phyloP scores from a whole-genome alignment of 2,113 vertebrate genomes.

The Amphilophus citrinellus region DNA sequence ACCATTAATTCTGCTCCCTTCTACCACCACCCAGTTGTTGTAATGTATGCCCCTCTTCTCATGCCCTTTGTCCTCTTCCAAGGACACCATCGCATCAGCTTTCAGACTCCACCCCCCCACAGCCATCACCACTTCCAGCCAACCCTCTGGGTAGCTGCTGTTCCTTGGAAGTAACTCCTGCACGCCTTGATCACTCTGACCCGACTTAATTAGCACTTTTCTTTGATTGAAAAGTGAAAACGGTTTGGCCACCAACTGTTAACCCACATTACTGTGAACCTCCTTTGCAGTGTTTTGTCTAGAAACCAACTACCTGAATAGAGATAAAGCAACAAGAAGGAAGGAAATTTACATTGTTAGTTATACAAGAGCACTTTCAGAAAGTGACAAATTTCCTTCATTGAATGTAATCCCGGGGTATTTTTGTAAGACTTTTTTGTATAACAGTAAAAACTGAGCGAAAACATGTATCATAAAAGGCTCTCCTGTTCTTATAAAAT shows the following conservation, averaged over 20 bases:
- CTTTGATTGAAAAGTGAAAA: conserved; percentile 52
- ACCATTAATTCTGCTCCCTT: conserved; percentile 2
- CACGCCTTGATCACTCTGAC: conserved; percentile 40
- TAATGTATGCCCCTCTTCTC: conserved; percentile 19
- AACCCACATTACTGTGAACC: conserved; percentile 76
- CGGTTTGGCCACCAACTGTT: conserved; percentile 75
- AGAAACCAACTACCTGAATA: conserved; percentile 63
- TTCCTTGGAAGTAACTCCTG: conserved; percentile 41
- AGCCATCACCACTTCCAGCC: not conserved
- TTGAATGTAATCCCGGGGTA: conserved; percentile 79
- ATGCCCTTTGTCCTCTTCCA: conserved; percentile 44
- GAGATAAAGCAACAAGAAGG: conserved; percentile 21
- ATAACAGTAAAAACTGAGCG: conserved; percentile 49
- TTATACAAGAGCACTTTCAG: conserved; percentile 76
- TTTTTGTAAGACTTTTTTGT: conserved; percentile 78
- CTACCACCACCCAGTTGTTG: not conserved
- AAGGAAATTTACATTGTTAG: conserved; percentile 43
- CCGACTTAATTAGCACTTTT: conserved; percentile 70
- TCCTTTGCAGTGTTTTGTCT: conserved; percentile 65
- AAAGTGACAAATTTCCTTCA: conserved; percentile 65
- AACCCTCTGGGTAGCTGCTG: conserved; percentile 30
- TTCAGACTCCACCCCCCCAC: not conserved
- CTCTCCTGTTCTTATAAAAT: conserved; percentile 31
- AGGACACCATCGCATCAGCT: conserved; percentile 51
- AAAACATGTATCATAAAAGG: conserved; percentile 27